Evolutionary conservation across 2,888 invertebrate genomes (phyloP).

Genomic region (Malachius bipustulatus): DNA sequence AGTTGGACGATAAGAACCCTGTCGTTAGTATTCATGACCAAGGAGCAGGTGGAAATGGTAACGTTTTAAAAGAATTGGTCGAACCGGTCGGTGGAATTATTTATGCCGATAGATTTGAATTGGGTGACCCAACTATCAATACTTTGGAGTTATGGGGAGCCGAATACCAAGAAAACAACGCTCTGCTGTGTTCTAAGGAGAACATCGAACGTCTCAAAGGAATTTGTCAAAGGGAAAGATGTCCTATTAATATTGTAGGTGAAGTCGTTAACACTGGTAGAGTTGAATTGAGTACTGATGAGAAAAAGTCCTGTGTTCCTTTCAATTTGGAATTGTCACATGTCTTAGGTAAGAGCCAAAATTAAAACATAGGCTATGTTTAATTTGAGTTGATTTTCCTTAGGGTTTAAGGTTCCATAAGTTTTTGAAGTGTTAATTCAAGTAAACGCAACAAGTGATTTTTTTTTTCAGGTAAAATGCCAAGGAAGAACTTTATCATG

Average conservation of each 20-base stretch:
- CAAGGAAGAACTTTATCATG: slow-evolving; percentile 52
- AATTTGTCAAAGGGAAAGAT: slow-evolving; percentile 78
- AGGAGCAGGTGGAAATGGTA: slow-evolving; percentile 97
- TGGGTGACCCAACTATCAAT: slow-evolving; percentile 91
- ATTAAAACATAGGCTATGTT: too few species aligned
- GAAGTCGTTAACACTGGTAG: slow-evolving; percentile 78
- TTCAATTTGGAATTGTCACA: slow-evolving; percentile 82
- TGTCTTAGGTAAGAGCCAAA: slow-evolving; percentile 66
- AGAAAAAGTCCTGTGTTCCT: slow-evolving; percentile 47
- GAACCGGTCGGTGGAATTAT: slow-evolving; percentile 92
- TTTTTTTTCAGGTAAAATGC: slow-evolving; percentile 57
- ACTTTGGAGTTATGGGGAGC: slow-evolving; percentile 95
- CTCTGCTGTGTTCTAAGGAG: slow-evolving; percentile 63
- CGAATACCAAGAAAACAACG: slow-evolving; percentile 95
- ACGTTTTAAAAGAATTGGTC: slow-evolving; percentile 92
- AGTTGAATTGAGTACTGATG: slow-evolving; percentile 55
- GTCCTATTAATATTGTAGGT: slow-evolving; percentile 88
- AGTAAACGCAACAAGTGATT: background rate
- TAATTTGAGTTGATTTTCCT: too few species aligned
- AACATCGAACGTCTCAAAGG: slow-evolving; percentile 50
- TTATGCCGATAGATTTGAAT: slow-evolving; percentile 69
- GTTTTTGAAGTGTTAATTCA: too few species aligned
- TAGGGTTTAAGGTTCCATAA: too few species aligned
- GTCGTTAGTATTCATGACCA: slow-evolving; percentile 96
- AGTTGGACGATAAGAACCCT: slow-evolving; percentile 70